Conservation (phyloP, 2,113 vertebrate species). For the Misgurnus anguillicaudatus region DNA sequence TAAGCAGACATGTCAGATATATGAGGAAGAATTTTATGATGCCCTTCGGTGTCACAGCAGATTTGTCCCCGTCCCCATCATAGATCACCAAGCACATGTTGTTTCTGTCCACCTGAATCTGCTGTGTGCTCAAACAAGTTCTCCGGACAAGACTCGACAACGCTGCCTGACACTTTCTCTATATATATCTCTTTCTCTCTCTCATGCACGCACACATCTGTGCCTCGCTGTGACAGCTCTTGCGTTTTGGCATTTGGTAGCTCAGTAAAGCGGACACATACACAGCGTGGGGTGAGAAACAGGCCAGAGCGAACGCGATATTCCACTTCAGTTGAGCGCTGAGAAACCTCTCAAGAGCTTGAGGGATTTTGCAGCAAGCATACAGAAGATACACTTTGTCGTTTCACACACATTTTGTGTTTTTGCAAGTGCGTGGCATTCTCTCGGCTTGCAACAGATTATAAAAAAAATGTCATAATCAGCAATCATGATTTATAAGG, state of each 20-base stretch:
- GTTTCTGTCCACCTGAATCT: constrained; percentile 49
- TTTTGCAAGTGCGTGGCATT: background rate
- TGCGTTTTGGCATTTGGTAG: constrained; percentile 36
- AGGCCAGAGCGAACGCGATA: constrained; percentile 24
- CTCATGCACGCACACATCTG: constrained; percentile 24
- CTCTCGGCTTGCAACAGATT: constrained; percentile 5
- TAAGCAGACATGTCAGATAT: background rate
- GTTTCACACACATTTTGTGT: background rate
- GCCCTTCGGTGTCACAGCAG: background rate
- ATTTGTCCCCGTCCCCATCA: background rate
- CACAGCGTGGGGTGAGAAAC: constrained; percentile 5
- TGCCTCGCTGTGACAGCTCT: constrained; percentile 15
- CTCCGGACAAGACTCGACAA: constrained; percentile 26
- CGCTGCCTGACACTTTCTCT: constrained; percentile 3
- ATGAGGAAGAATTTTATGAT: background rate
- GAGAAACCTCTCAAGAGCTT: constrained; percentile 2
- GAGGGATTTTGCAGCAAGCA: background rate
- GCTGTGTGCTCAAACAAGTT: constrained; percentile 7
- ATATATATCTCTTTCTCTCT: background rate
- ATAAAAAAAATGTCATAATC: no score
- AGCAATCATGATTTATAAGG: no score
- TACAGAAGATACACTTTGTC: background rate
- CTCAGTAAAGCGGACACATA: constrained; percentile 44
- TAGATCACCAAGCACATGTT: background rate
- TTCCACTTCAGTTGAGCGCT: constrained; percentile 44